phyloP scores from a whole-genome alignment of 2,797 vertebrate genomes.

The Sebastes diaconus region DNA sequence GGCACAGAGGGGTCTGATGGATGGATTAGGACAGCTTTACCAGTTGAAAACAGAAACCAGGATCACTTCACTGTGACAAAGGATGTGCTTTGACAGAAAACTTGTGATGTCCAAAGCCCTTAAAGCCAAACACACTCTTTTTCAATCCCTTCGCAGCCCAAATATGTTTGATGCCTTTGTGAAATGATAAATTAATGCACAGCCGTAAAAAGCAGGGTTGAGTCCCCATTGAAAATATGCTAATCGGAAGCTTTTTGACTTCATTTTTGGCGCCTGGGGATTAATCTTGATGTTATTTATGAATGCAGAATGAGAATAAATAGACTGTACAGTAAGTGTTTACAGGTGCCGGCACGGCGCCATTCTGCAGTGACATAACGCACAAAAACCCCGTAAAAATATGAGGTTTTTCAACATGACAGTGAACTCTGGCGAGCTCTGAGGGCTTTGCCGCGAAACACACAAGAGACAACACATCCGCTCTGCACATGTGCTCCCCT shows the following conservation, averaged over 20 bases:
- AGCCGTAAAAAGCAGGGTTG: slow-evolving; percentile 35
- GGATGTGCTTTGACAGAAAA: slow-evolving; percentile 35
- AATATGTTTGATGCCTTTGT: slow-evolving; percentile 53
- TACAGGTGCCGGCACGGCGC: background rate
- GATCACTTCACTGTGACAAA: slow-evolving; percentile 33
- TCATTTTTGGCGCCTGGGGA: background rate
- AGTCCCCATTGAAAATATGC: slow-evolving; percentile 38
- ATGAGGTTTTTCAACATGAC: background rate
- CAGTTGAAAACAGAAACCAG: slow-evolving; percentile 34
- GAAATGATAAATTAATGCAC: slow-evolving; percentile 46
- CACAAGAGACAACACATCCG: slow-evolving; percentile 40
- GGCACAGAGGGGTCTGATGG: slow-evolving; percentile 17
- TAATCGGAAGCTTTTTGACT: slow-evolving; percentile 30
- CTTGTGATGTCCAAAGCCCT: slow-evolving; percentile 33
- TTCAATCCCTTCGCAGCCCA: slow-evolving; percentile 15
- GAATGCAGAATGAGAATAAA: slow-evolving; percentile 5
- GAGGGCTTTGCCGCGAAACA: slow-evolving; percentile 13
- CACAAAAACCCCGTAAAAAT: background rate
- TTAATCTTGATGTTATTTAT: slow-evolving; percentile 19
- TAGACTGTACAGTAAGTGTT: slow-evolving; percentile 1
- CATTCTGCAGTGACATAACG: background rate
- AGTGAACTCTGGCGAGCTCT: background rate
- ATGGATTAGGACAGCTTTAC: slow-evolving; percentile 23
- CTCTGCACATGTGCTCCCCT: slow-evolving; percentile 58
- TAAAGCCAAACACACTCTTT: slow-evolving; percentile 2